Evolutionary conservation across 2,888 invertebrate genomes (phyloP).

Genomic region (Drosophila nr. perissopoda): DNA sequence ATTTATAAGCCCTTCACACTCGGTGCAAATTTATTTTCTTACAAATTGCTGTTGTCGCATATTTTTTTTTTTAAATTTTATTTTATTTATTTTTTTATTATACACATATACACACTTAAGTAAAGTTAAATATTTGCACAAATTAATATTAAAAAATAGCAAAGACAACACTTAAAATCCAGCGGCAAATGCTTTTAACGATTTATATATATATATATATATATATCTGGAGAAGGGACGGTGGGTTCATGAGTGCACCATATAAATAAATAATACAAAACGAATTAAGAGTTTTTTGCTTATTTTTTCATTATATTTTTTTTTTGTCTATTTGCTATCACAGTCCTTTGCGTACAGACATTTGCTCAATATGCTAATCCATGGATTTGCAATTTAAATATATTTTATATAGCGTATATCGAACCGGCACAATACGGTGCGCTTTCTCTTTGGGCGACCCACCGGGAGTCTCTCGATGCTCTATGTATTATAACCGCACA

Average conservation of each 20-base stretch:
- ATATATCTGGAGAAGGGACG: slow-evolving; percentile 1
- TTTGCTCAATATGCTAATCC: slow-evolving; percentile 2
- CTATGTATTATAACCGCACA: slow-evolving; percentile 78
- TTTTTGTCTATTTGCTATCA: slow-evolving; percentile 24
- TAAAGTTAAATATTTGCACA: slow-evolving; percentile 77
- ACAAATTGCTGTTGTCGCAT: slow-evolving; percentile 53
- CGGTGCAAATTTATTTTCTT: slow-evolving; percentile 52
- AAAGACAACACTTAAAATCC: slow-evolving; percentile 49
- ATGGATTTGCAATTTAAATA: not conserved
- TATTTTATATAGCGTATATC: slow-evolving; percentile 3
- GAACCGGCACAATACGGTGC: slow-evolving; percentile 38
- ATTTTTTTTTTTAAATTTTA: slow-evolving; percentile 35
- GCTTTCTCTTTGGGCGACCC: slow-evolving; percentile 7
- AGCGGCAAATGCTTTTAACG: slow-evolving; percentile 44
- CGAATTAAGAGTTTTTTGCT: slow-evolving; percentile 7
- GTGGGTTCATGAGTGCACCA: slow-evolving; percentile 47
- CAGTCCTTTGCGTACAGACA: slow-evolving; percentile 17
- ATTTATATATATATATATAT: slow-evolving; percentile 11
- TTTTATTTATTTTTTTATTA: not conserved
- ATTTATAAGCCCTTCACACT: slow-evolving; percentile 66
- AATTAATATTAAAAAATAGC: slow-evolving; percentile 68
- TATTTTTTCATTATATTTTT: not conserved
- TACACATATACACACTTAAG: slow-evolving; percentile 55
- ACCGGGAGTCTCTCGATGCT: slow-evolving; percentile 52
- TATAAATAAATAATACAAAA: slow-evolving; percentile 52